These are phyloP conservation scores for Heliconius melpomene DNA, from an alignment of 1,140 invertebrate species.

Conservation along the genomic window DNA sequence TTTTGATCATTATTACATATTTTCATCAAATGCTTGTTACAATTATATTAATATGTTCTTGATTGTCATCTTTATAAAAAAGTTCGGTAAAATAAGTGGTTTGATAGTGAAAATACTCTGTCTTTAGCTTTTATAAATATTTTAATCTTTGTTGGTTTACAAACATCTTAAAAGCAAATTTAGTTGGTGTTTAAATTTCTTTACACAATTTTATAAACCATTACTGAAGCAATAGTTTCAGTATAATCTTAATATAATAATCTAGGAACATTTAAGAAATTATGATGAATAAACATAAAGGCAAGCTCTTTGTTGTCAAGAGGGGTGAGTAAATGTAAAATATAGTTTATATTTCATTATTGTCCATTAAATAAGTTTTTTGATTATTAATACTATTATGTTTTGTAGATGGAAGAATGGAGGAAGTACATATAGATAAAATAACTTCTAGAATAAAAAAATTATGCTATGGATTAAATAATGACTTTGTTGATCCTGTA, in stretches of 20 bases:
- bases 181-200: no score
- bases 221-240: not conserved
- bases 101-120: no score
- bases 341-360: not conserved
- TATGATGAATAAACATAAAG: constrained; percentile 22
- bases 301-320: constrained; percentile 66
- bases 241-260: not conserved
- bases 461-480: constrained; percentile 96
- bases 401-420: constrained; percentile 90
- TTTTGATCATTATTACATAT: no score
- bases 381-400: not conserved
- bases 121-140: no score
- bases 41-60: not conserved
- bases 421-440: constrained; percentile 98
- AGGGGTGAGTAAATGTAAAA: constrained; percentile 50
- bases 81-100: no score
- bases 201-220: not conserved
- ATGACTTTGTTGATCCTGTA: constrained; percentile 98
- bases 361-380: not conserved
- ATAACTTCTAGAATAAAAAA: constrained; percentile 98
- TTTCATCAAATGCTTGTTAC: no score
- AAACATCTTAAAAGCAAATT: no score
- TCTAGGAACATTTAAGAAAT: not conserved
- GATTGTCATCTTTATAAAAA: no score
- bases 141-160: no score